Evolutionary conservation across 1,140 invertebrate genomes (phyloP).

Genomic region (Musca vetustissima): DNA sequence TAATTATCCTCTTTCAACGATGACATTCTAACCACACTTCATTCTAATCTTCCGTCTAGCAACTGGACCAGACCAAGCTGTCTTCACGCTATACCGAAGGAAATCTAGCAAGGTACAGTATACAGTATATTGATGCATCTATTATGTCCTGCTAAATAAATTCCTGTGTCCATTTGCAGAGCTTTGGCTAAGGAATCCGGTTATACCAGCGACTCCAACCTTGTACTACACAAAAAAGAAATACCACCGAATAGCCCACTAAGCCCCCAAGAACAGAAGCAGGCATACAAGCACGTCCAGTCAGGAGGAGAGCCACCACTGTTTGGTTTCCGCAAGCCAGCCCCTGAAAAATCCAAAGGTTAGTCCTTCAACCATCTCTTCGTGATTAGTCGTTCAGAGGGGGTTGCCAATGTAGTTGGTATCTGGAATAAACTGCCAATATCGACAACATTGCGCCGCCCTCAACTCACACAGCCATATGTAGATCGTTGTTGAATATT

Average conservation of each 20-base stretch:
- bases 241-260: constrained; percentile 66
- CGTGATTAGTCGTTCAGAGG: neutral
- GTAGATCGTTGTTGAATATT: too few relatives aligned
- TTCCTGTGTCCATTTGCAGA: constrained; percentile 29
- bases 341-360: constrained; percentile 85
- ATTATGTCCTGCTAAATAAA: neutral
- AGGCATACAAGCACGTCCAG: constrained; percentile 82
- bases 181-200: constrained; percentile 77
- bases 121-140: neutral
- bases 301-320: constrained; percentile 89
- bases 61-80: constrained; percentile 64
- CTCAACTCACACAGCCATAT: neutral
- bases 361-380: constrained; percentile 37
- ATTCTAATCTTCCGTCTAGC: constrained; percentile 52
- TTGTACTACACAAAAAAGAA: constrained; percentile 76
- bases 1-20: too few relatives aligned
- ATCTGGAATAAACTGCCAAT: too few relatives aligned
- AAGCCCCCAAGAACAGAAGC: constrained; percentile 76
- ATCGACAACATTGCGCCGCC: too few relatives aligned
- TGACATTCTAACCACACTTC: too few relatives aligned
- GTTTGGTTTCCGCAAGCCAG: constrained; percentile 82
- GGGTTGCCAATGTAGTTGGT: too few relatives aligned
- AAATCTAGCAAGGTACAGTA: constrained; percentile 50
- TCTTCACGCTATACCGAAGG: constrained; percentile 57
- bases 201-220: constrained; percentile 87